Evolutionary conservation across 2,888 invertebrate genomes (phyloP).

Genomic region (Siphonodentalium dalli): DNA sequence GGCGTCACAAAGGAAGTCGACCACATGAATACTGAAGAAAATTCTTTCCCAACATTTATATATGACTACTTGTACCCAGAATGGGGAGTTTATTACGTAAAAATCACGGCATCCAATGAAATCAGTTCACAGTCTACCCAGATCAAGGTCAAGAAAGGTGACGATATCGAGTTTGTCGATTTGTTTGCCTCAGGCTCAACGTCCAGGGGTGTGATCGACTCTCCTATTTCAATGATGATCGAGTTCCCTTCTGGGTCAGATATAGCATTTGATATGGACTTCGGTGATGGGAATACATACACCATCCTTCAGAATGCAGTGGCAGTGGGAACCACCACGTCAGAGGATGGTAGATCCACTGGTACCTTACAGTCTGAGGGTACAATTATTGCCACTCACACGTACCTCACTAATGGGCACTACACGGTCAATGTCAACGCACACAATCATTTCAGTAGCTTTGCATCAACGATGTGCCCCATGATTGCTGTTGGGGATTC

Average conservation of each 20-base stretch:
- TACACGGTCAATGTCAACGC: slow-evolving; percentile 44
- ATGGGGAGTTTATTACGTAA: slow-evolving; percentile 58
- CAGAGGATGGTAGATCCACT: slow-evolving; percentile 1
- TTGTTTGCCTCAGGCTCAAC: slow-evolving; percentile 37
- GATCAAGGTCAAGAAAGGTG: slow-evolving; percentile 50
- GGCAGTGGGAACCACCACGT: not conserved
- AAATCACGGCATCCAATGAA: slow-evolving; percentile 49
- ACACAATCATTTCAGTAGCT: slow-evolving; percentile 46
- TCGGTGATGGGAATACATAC: slow-evolving; percentile 46
- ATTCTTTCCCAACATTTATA: slow-evolving; percentile 35
- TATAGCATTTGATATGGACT: slow-evolving; percentile 42
- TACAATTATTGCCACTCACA: slow-evolving; percentile 36
- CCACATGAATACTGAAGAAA: slow-evolving; percentile 14
- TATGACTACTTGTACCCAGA: slow-evolving; percentile 44
- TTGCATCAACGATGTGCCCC: slow-evolving; percentile 48
- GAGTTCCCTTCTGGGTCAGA: slow-evolving; percentile 51
- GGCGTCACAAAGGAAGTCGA: slow-evolving; percentile 29
- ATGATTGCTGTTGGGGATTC: slow-evolving; percentile 38
- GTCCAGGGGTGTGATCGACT: slow-evolving; percentile 34
- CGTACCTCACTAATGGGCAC: slow-evolving; percentile 36
- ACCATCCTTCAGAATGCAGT: too few relatives aligned
- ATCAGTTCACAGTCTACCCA: slow-evolving; percentile 39
- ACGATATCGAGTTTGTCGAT: slow-evolving; percentile 55
- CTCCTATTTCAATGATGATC: slow-evolving; percentile 39
- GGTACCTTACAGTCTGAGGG: slow-evolving; percentile 30